Evolutionary conservation across 1,140 invertebrate species (phyloP).

Genomic region (Vanessa atalanta): DNA sequence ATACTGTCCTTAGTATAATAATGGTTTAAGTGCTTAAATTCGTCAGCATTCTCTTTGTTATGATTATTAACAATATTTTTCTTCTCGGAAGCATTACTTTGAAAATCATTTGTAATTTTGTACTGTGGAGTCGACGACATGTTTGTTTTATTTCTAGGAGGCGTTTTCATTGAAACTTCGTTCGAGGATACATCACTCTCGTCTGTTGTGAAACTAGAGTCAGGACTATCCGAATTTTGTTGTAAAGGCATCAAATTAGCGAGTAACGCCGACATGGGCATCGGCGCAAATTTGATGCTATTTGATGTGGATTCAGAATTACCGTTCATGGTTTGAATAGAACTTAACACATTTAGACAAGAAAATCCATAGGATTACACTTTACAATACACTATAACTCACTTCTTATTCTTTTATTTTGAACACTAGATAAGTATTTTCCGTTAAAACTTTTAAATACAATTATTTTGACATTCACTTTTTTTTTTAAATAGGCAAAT

Average conservation of each 20-base stretch:
- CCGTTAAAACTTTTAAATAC: slow-evolving; percentile 33
- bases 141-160: slow-evolving; percentile 42
- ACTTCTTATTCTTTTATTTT: slow-evolving; percentile 13
- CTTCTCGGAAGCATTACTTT: slow-evolving; percentile 56
- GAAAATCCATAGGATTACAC: slow-evolving; percentile 20
- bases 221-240: slow-evolving; percentile 52
- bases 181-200: slow-evolving; percentile 61
- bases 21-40: slow-evolving; percentile 4
- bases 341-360: slow-evolving; percentile 25
- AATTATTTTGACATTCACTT: not conserved
- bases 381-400: not conserved
- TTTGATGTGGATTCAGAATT: slow-evolving; percentile 69
- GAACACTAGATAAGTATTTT: not conserved
- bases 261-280: slow-evolving; percentile 73
- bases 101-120: slow-evolving; percentile 48
- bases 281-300: slow-evolving; percentile 72
- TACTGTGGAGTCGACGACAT: slow-evolving; percentile 52
- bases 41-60: slow-evolving; percentile 62
- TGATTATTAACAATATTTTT: slow-evolving; percentile 46
- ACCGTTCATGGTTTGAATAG: slow-evolving; percentile 54
- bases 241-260: slow-evolving; percentile 69
- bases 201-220: slow-evolving; percentile 57
- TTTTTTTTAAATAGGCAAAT: too few relatives aligned
- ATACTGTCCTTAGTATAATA: not conserved
- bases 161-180: slow-evolving; percentile 51